Conservation (phyloP, 2,113 vertebrate species). For the Onychorhynchus coronatus region DNA sequence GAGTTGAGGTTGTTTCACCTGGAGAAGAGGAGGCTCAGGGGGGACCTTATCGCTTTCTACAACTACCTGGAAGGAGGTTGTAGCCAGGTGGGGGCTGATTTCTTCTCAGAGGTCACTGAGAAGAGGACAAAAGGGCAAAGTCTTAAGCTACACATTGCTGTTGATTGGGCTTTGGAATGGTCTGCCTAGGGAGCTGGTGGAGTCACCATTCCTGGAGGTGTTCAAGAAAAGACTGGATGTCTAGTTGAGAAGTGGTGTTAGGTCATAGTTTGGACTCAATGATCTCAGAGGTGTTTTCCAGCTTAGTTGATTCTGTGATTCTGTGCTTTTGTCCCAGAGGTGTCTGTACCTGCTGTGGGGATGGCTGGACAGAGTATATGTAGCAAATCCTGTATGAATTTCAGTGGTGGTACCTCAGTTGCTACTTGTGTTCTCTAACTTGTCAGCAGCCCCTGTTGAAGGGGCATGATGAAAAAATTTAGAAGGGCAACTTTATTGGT, state of each 20-base stretch:
- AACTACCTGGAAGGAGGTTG: not conserved
- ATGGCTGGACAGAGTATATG: not conserved
- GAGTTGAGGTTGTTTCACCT: not conserved
- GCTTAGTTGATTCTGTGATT: not conserved
- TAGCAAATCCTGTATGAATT: not conserved
- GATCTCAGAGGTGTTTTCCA: not conserved
- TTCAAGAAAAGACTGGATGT: not conserved
- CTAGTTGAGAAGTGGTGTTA: not conserved
- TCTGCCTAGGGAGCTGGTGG: not conserved
- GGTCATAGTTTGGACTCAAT: not conserved
- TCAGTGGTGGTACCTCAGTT: rapidly evolving
- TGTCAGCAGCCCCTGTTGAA: not conserved
- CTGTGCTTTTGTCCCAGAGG: not conserved
- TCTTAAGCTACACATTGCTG: not conserved
- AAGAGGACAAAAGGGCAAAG: not conserved
- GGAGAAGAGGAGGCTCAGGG: not conserved
- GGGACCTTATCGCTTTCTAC: not conserved
- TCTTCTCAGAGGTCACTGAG: not conserved
- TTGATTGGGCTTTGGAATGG: not conserved
- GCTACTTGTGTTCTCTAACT: not conserved
- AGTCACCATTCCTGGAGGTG: not conserved
- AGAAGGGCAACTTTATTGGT: not conserved
- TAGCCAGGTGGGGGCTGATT: not conserved
- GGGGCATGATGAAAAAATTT: not conserved
- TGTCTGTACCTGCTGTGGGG: not conserved